Base-by-base conservation (phyloP, 2,888 invertebrate species). In the Sinelater perroti region DNA sequence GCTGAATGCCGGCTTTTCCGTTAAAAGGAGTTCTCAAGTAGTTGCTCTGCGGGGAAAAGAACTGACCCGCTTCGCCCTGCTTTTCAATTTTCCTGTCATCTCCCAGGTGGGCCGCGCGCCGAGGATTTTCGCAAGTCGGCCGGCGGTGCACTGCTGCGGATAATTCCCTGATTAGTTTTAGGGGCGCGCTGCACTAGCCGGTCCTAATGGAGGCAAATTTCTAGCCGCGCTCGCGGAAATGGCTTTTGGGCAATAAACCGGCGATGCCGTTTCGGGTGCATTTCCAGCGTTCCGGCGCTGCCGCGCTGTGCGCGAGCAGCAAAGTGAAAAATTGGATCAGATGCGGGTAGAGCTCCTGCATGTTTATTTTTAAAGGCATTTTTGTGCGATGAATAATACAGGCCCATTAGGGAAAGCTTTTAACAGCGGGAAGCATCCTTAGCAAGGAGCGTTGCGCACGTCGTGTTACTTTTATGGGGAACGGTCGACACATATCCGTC, bases 301-400 rank as follows among this genome's bases (percentile, higher is more conserved):
- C n/a, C n/a, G n/a, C n/a, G n/a, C 50, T 57, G 55, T 47, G 57
- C 60, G 58, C 57, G 56, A 55, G 63, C 50, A 45, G 53, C 65
- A 65, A 67, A 69, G 66, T 67, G 67, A 69, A 70, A 70, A 72
- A 70, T 70, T 69, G 67, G 67, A 72, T 69, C 66, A 67, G 56
- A 56, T 60, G 60, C 53, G 60, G 60, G 62, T 67, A 70, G 66
- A 68, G 67, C 66, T 66, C 67, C 63, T 68, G 62, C 67, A 65
- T 71, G 69, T 70, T 70, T 70, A 67, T 69, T 70, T 70, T 70
- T 68, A 64, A 62, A 66, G 63, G 66, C 65, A 70, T 70, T 71
- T 72, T 72, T 70, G 71, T 68, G 70, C 63, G 68, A 67, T 70
- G 70, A 72, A 70, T 70, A 73, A 72, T 71, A 71, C 68, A 69